Evolutionary conservation across 2,113 vertebrate species (phyloP), one percentile per base, ranked within the genome.

Genomic region (Mirounga angustirostris): DNA sequence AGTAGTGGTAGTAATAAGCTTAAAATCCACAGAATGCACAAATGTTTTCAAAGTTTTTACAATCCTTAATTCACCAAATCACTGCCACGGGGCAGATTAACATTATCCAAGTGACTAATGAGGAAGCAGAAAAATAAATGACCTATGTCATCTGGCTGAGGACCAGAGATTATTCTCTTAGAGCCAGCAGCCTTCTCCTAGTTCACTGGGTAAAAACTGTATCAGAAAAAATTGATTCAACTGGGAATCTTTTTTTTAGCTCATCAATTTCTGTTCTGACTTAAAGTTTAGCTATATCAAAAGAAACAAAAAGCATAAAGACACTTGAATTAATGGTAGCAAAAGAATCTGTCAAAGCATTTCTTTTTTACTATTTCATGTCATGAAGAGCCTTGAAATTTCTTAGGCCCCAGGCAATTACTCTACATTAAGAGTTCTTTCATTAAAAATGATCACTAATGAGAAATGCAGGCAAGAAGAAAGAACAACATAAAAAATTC

Each of bases 381-480:
- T 86, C 65, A 86, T 52, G 21, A 79, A 92, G 94, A 97, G 50
- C 43, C 93, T 74, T 82, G 36, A 97, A 63, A 67, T 97, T 88
- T 97, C 76, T 95, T 89, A 94, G 61, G 22, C 28, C 18, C 54
- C 46, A 86, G 50, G 71, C 26, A 89, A 30, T 91, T 71, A 87
- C 13, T 90, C 7, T 80, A 89, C 52, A 88, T 50, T 43, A 74
- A 92, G 52, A 24, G 3, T 58, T 59, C 33, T 95, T 89, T 90
- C 52, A 73, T 96, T 92, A 61, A 92, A 91, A 80, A 89, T 13
- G 87, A 78, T 93, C 43, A 95, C 65, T 89, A 79, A 90, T 83
- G 54, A 96, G 61, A 96, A 95, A 94, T 96, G 10, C n/a, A 96
- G 40, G 88, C 82, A 97, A 89, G 73, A 97, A 50, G 46, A 96